Conservation (phyloP, 2,113 vertebrate species). For the Pedionomus torquatus region DNA sequence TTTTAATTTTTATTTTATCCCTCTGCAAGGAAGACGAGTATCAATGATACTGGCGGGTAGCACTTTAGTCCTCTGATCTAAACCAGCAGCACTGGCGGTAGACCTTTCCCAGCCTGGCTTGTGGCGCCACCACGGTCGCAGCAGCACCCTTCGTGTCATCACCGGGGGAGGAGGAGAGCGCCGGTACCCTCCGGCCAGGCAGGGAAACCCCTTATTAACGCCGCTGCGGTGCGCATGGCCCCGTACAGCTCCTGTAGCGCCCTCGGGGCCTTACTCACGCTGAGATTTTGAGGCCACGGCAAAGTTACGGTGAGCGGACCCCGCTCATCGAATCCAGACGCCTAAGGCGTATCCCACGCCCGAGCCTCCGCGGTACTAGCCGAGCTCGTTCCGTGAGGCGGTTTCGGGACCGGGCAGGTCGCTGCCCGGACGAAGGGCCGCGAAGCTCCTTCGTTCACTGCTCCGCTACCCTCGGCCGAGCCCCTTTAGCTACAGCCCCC, state of each 20-base stretch:
- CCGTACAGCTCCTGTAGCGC: accelerated
- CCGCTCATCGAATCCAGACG: accelerated
- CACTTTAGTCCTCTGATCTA: accelerated
- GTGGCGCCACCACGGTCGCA: neutral
- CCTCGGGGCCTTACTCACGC: neutral
- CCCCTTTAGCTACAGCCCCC: neutral
- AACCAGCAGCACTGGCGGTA: accelerated
- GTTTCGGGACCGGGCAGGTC: accelerated
- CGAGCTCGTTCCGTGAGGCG: neutral
- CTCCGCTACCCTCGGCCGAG: accelerated
- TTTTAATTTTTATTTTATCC: neutral
- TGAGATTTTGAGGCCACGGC: too few species aligned
- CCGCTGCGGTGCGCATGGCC: accelerated
- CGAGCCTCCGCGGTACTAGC: neutral
- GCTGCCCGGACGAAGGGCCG: accelerated
- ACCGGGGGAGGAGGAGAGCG: too few species aligned
- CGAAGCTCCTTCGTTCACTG: accelerated
- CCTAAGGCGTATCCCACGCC: accelerated
- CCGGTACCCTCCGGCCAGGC: neutral
- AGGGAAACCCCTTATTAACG: accelerated
- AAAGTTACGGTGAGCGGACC: neutral
- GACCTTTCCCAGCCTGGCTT: accelerated
- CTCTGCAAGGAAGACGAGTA: neutral
- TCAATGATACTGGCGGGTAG: accelerated
- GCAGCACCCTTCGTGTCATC: accelerated